Evolutionary conservation across 2,888 invertebrate genomes (phyloP), one percentile per base, ranked within the genome.

Genomic region (Tachystola acroxantha): DNA sequence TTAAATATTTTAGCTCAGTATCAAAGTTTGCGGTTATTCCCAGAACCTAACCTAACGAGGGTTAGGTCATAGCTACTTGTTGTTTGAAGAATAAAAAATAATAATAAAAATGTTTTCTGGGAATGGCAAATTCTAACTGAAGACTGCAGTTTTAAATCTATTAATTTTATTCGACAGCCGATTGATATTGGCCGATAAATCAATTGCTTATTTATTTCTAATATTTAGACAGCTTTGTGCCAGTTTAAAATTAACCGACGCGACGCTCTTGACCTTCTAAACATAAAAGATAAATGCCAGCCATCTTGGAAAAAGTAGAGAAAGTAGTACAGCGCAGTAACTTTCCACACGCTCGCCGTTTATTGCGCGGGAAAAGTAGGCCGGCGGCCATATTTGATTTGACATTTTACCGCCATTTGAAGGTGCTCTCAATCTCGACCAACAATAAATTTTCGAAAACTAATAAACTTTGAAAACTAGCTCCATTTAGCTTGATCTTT

Each of bases 271-370:
- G 82, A 84, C 80, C 81, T 78, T 75, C 64, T 53, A 53, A 68
- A 66, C 60, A 64, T 60, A 64, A 72, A 66, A 66, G 62, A 62
- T 4, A 66, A 68, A 64, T 58, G 63, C 55, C 67, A 57, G 80
- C 82, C 84, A 82, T 85, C 70, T 85, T 84, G 77, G 80, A 80
- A 86, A 85, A 82, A 84, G 84, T 75, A 75, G 86, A 84, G 86
- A 86, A 86, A 86, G 86, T 85, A 86, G 86, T 82, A 74, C 85
- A 75, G 64, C 66, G 64, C 66, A 67, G 82, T 81, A 85, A 86
- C 86, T 86, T 86, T 86, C 86, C 85, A 85, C 76, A 74, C 76
- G 69, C 64, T 66, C 59, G 65, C 61, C 65, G 73, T 67, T 72
- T 72, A 69, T 65, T 75, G 76, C 75, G 74, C 74, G 79, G 80